These are phyloP conservation scores for Cenopis cana DNA, from an alignment of 2,888 invertebrate genomes.

Conservation along the genomic window DNA sequence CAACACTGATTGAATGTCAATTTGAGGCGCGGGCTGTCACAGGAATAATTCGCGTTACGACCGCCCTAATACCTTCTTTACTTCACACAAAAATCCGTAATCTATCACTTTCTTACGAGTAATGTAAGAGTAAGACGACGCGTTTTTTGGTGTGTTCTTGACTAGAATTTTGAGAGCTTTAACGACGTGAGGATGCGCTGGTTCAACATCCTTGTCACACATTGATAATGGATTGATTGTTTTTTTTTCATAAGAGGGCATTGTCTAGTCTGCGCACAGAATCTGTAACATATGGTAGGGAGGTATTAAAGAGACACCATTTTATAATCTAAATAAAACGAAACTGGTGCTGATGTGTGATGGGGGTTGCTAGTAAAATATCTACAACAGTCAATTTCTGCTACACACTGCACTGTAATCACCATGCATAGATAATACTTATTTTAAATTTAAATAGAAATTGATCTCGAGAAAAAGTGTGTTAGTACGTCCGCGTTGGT, in stretches of 20 bases:
- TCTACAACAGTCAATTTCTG: no score
- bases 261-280: slow-evolving; percentile 20
- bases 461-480: no score
- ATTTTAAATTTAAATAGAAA: not conserved
- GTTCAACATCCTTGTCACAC: slow-evolving; percentile 21
- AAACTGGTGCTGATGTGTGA: no score
- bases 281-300: slow-evolving; percentile 22
- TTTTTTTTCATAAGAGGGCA: slow-evolving; percentile 28
- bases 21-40: slow-evolving; percentile 63
- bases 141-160: slow-evolving; percentile 17
- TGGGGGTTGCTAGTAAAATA: no score
- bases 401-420: no score
- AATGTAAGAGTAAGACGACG: slow-evolving; percentile 11
- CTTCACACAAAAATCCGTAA: slow-evolving; percentile 11
- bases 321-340: no score
- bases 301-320: no score
- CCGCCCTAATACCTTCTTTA: slow-evolving; percentile 31
- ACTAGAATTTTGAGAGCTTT: slow-evolving; percentile 55
- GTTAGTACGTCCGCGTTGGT: no score
- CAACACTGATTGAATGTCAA: slow-evolving; percentile 84
- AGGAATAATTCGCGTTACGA: slow-evolving; percentile 69
- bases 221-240: slow-evolving; percentile 42
- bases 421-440: not conserved
- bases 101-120: slow-evolving; percentile 22
- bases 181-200: slow-evolving; percentile 68